A percentile compares a stretch with the other conserved stretches of the same genome.
These are phyloP conservation scores for Mesembrinibis cayennensis DNA, from an alignment of 2,113 vertebrate species.

Conservation along the genomic window DNA sequence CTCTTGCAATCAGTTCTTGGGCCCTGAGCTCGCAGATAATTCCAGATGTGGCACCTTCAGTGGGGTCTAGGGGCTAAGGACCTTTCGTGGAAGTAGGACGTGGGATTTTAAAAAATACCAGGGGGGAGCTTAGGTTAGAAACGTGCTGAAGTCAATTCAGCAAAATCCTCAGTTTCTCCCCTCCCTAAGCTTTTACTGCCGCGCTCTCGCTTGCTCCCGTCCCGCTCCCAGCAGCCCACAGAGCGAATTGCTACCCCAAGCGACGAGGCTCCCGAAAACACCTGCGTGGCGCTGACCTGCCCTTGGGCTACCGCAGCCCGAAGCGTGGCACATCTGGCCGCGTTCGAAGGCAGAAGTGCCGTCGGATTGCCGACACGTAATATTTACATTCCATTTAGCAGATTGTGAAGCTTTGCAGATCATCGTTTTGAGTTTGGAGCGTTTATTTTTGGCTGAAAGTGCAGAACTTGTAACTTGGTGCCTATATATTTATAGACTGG, in stretches of 20 bases:
- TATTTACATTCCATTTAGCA: background rate
- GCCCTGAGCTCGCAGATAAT: background rate
- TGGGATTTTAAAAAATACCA: background rate
- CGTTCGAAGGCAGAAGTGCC: background rate
- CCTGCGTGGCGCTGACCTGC: background rate
- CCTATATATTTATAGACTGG: background rate
- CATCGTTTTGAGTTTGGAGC: background rate
- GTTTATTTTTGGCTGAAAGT: conserved; percentile 28
- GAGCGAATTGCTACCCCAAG: background rate
- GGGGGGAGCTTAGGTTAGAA: background rate
- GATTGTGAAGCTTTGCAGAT: background rate
- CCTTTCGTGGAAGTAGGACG: background rate
- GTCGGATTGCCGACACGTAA: background rate
- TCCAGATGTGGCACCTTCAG: background rate
- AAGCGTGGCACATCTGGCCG: background rate
- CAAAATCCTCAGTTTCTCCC: background rate
- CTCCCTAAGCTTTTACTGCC: background rate
- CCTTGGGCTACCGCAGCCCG: background rate
- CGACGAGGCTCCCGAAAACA: background rate
- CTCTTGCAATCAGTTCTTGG: background rate
- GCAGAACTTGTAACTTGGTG: background rate
- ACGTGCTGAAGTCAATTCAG: background rate
- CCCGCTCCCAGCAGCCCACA: background rate
- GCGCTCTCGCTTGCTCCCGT: background rate
- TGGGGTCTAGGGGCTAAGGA: background rate